Percentiles rank a stretch among this genome's conserved stretches.
Conservation (phyloP, 2,113 vertebrate genomes). For the Oncorhynchus masou region DNA sequence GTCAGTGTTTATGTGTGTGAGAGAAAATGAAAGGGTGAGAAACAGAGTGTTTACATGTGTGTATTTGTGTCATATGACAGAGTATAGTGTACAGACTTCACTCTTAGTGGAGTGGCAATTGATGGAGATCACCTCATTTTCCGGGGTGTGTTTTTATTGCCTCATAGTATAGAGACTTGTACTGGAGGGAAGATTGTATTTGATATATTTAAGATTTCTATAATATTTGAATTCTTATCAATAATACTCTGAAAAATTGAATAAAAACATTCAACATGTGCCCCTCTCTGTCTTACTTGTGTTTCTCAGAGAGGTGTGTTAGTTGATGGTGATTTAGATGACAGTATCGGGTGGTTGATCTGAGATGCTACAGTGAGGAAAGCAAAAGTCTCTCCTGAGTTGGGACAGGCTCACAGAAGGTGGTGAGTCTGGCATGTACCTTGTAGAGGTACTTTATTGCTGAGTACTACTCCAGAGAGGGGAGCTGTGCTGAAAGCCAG, state of each 20-base stretch:
- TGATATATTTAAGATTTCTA: constrained; percentile 36
- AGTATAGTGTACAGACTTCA: constrained; percentile 62
- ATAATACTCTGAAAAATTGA: constrained; percentile 29
- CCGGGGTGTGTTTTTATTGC: constrained; percentile 61
- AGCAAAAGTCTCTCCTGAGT: neutral
- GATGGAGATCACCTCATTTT: constrained; percentile 71
- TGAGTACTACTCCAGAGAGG: neutral
- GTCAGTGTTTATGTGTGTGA: neutral
- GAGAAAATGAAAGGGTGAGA: neutral
- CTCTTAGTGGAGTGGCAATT: constrained; percentile 59
- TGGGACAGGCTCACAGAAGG: neutral
- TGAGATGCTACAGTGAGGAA: neutral
- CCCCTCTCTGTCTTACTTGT: neutral
- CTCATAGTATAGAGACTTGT: constrained; percentile 41
- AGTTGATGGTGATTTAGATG: neutral
- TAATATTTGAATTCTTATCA: constrained; percentile 21
- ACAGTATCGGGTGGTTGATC: neutral
- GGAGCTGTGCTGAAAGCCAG: neutral
- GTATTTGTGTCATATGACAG: constrained; percentile 21
- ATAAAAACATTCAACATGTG: constrained; percentile 38
- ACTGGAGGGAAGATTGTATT: constrained; percentile 41
- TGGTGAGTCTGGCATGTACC: neutral
- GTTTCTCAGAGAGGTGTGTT: neutral
- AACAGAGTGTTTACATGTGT: constrained; percentile 25
- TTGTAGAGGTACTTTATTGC: neutral